phyloP scores from a whole-genome alignment of 2,113 vertebrate species.

The Miniopterus natalensis region DNA sequence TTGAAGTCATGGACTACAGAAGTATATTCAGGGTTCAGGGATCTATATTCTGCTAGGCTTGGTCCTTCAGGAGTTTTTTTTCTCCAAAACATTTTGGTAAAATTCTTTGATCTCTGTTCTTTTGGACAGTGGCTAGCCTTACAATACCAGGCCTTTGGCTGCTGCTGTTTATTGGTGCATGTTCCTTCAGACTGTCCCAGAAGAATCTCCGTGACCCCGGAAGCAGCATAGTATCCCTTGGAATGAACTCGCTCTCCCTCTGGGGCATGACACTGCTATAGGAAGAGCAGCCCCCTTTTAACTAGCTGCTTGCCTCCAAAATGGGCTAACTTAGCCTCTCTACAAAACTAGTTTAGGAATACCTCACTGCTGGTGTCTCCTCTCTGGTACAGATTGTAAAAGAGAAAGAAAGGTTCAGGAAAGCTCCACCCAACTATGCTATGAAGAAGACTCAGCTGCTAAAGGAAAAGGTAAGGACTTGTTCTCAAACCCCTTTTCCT shows the following conservation, averaged over 20 bases:
- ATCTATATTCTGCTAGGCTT: conserved; percentile 55
- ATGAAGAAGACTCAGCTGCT: conserved; percentile 99
- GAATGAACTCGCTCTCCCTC: conserved; percentile 32
- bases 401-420: conserved; percentile 98
- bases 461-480: conserved; percentile 96
- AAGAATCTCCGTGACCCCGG: conserved; percentile 38
- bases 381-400: conserved; percentile 95
- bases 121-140: conserved; percentile 63
- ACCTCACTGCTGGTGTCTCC: conserved; percentile 74
- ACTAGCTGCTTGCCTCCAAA: conserved; percentile 41
- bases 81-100: conserved; percentile 52
- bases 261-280: neutral
- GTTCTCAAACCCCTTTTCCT: neutral
- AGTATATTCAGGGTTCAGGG: neutral
- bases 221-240: conserved; percentile 61
- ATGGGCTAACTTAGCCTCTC: conserved; percentile 48
- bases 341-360: conserved; percentile 49
- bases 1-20: conserved; percentile 8
- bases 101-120: conserved; percentile 67
- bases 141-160: conserved; percentile 14
- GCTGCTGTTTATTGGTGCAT: conserved; percentile 56
- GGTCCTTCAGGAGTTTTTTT: conserved; percentile 46
- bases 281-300: conserved; percentile 56
- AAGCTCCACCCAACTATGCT: conserved; percentile 98
- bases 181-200: conserved; percentile 62